Percentiles rank a stretch among this genome's conserved stretches.
Evolutionary conservation across 1,140 invertebrate species (phyloP).

Genomic region (Musca domestica): DNA sequence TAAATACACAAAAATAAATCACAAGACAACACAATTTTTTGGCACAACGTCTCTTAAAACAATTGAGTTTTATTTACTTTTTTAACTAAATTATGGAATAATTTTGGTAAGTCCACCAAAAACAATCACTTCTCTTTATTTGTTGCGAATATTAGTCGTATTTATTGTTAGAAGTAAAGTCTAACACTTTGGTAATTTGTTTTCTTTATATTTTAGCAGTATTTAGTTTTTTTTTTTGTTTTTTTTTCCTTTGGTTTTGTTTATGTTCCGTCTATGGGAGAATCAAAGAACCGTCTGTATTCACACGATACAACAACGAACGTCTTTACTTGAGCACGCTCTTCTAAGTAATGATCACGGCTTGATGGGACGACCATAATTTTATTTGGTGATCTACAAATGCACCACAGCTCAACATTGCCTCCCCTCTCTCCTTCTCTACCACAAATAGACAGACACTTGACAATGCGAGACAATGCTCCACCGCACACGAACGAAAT

Average conservation of each 20-base stretch:
- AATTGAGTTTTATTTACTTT: no score
- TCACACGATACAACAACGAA: constrained; percentile 4
- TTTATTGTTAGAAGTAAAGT: background rate
- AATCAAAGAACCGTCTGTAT: background rate
- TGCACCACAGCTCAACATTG: background rate
- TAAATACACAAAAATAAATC: background rate
- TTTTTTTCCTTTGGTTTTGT: background rate
- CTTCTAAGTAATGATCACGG: constrained; percentile 22
- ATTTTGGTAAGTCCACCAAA: background rate
- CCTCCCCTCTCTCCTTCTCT: background rate
- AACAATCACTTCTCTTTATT: background rate
- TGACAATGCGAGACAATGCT: no score
- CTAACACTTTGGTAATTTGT: background rate
- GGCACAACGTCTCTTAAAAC: no score
- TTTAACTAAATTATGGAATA: no score
- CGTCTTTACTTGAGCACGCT: constrained; percentile 18
- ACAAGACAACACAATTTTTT: background rate
- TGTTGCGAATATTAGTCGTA: no score
- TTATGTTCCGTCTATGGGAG: background rate
- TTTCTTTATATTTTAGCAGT: background rate
- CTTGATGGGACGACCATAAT: constrained; percentile 15
- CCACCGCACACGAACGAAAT: no score
- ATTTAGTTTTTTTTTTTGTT: constrained; percentile 8
- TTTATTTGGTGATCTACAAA: constrained; percentile 3
- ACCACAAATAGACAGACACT: background rate